These are phyloP conservation scores for Drosophila carrolli DNA, from an alignment of 1,140 invertebrate genomes.

Conservation along the genomic window DNA sequence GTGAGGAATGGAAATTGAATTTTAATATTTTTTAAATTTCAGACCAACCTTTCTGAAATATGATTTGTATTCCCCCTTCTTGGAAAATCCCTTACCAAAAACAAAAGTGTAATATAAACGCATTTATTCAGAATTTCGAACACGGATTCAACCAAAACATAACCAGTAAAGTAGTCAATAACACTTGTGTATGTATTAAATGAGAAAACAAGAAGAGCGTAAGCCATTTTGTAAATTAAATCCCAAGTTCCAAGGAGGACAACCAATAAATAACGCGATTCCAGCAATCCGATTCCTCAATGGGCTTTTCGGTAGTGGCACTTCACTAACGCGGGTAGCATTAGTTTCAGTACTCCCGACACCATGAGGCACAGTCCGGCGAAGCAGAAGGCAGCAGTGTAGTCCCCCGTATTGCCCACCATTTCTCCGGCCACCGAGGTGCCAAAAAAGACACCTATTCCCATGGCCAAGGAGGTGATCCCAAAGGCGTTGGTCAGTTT, in stretches of 20 bases:
- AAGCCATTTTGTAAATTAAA: slow-evolving; percentile 61
- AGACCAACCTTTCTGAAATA: not conserved
- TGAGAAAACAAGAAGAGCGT: slow-evolving; percentile 19
- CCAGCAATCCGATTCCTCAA: slow-evolving; percentile 16
- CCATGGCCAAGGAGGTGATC: slow-evolving; percentile 72
- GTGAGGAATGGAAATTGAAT: too few species aligned
- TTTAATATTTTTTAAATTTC: too few species aligned
- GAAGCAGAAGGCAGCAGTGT: slow-evolving; percentile 55
- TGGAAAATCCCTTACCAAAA: not conserved
- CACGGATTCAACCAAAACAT: slow-evolving; percentile 11
- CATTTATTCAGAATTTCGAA: slow-evolving; percentile 26
- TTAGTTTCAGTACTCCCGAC: slow-evolving; percentile 55
- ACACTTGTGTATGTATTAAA: slow-evolving; percentile 45
- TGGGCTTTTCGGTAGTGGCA: not conserved
- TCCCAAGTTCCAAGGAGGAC: slow-evolving; percentile 18
- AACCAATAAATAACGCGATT: slow-evolving; percentile 28
- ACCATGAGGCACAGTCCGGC: slow-evolving; percentile 62
- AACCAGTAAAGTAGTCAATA: slow-evolving; percentile 25
- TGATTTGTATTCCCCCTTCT: not conserved
- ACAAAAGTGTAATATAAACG: slow-evolving; percentile 50
- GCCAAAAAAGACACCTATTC: slow-evolving; percentile 67
- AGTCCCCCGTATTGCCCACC: slow-evolving; percentile 30
- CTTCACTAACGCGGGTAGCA: slow-evolving; percentile 36
- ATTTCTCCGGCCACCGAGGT: slow-evolving; percentile 62
- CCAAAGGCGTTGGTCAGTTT: slow-evolving; percentile 82